These are phyloP conservation scores for Phoeniculus purpureus DNA, from an alignment of 2,797 vertebrate genomes.

Conservation along the genomic window DNA sequence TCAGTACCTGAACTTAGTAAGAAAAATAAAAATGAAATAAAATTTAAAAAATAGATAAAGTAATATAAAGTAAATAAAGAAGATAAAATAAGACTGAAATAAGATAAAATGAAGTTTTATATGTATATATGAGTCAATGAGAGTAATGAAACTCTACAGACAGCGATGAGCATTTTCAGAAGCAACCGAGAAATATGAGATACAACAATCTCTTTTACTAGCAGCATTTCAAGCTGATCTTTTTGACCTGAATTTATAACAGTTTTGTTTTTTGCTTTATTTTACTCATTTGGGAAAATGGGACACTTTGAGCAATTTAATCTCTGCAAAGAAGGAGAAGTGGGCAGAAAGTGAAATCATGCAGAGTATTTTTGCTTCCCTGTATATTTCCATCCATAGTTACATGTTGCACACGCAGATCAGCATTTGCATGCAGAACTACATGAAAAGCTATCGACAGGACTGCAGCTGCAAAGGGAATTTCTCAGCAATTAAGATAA, in stretches of 20 bases:
- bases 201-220: background rate
- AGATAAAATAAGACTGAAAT: too few species aligned
- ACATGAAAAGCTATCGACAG: background rate
- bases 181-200: background rate
- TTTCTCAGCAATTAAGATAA: constrained; percentile 15
- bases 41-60: background rate
- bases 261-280: fast-evolving
- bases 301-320: fast-evolving
- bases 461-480: background rate
- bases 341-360: background rate
- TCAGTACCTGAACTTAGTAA: background rate
- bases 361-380: background rate
- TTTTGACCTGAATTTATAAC: background rate
- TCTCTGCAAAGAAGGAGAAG: background rate
- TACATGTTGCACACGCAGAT: background rate
- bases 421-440: too few species aligned
- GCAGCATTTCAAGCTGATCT: fast-evolving
- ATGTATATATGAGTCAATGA: background rate
- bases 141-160: background rate
- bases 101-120: too few species aligned
- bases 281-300: background rate
- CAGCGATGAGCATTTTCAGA: background rate
- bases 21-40: background rate
- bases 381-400: fast-evolving
- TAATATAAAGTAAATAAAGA: too few species aligned